Base-by-base conservation (phyloP, 2,888 invertebrate species). In the Eubasilissa splendida region DNA sequence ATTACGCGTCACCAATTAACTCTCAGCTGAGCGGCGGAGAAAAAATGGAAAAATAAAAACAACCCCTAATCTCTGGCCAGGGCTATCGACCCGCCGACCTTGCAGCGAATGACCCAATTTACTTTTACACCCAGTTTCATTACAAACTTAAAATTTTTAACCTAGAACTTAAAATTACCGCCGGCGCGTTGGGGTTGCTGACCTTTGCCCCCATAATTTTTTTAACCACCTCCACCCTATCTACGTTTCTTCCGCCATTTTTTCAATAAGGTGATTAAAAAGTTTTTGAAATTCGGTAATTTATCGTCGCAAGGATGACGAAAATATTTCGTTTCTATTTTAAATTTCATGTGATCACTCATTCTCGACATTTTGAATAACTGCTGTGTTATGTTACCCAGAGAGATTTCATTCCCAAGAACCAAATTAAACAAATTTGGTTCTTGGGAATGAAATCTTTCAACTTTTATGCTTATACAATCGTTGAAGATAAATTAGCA, bases 111-210 rank as follows among this genome's bases (percentile, higher is more conserved):
- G 83, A 82, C 83, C 83, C 79, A 83, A 82, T 83, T 83, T 80
- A 66, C 80, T 70, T 79, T 77, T 80, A 76, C 83, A 58, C 83
- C 82, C 83, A 77, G 77, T 82, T 82, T 83, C 83, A 83, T 83
- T 83, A 83, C 83, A 71, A 70, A 83, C 82, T 82, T 83, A 82
- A 83, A 83, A 77, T 75, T 80, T 83, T 82, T 83, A 82, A 83
- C 82, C 83, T 81, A 82, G 82, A 82, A 83, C 82, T 82, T 83
- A 81, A 83, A 83, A 83, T 82, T 76, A 70, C 78, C 81, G 63
- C 78, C 77, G 76, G 73, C 79, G 80, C 76, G 80, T 63, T 60
- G 79, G 65, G 81, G 75, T 77, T 70, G 65, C 59, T 53, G 79
- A 73, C 71, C 76, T 70, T 59, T 77, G 74, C 66, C 63, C 70